Evolutionary conservation across 2,797 vertebrate species (phyloP).

Genomic region (Falco columbarius): DNA sequence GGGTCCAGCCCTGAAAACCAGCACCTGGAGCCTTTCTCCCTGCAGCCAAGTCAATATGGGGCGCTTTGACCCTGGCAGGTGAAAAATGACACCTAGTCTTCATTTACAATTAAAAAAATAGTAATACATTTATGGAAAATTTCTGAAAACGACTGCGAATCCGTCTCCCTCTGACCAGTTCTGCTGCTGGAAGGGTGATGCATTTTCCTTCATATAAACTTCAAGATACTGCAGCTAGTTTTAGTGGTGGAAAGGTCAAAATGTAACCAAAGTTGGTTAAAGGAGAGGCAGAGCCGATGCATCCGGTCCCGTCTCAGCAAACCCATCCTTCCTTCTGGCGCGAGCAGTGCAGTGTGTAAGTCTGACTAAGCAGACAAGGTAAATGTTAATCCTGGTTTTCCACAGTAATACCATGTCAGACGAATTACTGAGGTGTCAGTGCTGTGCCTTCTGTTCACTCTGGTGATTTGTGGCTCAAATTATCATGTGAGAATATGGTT

Average conservation of each 20-base stretch:
- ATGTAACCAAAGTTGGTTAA: not conserved
- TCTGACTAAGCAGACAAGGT: not conserved
- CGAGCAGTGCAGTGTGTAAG: rapidly evolving
- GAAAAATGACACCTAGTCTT: not conserved
- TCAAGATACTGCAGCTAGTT: not conserved
- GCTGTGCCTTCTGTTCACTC: conserved; percentile 38
- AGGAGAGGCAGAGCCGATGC: not conserved
- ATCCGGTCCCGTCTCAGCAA: not conserved
- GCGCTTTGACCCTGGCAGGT: rapidly evolving
- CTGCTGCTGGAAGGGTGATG: not conserved
- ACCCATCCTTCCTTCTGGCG: not conserved
- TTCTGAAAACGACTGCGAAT: not conserved
- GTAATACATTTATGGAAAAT: not conserved
- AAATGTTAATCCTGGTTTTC: conserved; percentile 15
- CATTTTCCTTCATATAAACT: not conserved
- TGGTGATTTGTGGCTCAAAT: conserved; percentile 6
- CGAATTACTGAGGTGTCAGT: conserved; percentile 36
- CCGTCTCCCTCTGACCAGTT: not conserved
- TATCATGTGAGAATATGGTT: not conserved
- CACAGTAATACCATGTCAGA: conserved; percentile 15
- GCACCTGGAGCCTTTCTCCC: not conserved
- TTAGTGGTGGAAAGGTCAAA: not conserved
- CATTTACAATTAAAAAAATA: not conserved
- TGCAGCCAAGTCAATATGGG: not conserved
- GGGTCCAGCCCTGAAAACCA: not conserved